Evolutionary conservation across 2,797 vertebrate genomes (phyloP), one percentile per base, ranked within the genome.

Genomic region (Poecilia gillii): DNA sequence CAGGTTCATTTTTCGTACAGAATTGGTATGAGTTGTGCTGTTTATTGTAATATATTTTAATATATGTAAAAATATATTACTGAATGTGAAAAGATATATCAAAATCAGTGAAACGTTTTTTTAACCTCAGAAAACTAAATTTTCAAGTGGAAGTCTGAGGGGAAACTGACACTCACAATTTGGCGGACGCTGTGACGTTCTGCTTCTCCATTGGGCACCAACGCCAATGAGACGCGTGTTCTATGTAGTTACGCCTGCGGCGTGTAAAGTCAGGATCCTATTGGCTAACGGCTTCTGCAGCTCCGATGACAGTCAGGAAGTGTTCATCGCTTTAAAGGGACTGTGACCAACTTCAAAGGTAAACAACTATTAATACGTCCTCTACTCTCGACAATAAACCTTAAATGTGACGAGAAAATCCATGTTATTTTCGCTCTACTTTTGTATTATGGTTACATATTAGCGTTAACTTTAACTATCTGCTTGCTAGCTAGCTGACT

Each of bases 301-400:
- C 66, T 41, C 23, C 4, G 25, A 4, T 70, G 16, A 13, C 28
- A 39, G 8, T 68, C 66, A 79, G 86, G 90, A 92, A 91, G 86
- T 86, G 47, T 3, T 36, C 45, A 3, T 74, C 74, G 28, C 13
- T 71, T 79, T 75, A 73, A 82, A 79, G 76, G 43, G 79, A 74
- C 73, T 0, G 85, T 78, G 80, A 41, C 13, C 70, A 75, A 33
- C 45, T 57, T 74, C 6, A 1, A 68, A 93, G 92, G 93, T 93
- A 93, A 92, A 90, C 77, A 89, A 74, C 43, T 20, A 23, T 16
- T 62, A 39, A n/a, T 79, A 88, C 59, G 72, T 75, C 9, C 39
- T 36, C 76, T 51, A 6, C 16, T 72, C n/a, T 39, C 25, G 36
- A 43, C 20, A 39, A 3, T n/a, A n/a, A 20, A n/a, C 66, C 23